Evolutionary conservation across 2,888 invertebrate species (phyloP).

Genomic region (Calameuta pallipes): DNA sequence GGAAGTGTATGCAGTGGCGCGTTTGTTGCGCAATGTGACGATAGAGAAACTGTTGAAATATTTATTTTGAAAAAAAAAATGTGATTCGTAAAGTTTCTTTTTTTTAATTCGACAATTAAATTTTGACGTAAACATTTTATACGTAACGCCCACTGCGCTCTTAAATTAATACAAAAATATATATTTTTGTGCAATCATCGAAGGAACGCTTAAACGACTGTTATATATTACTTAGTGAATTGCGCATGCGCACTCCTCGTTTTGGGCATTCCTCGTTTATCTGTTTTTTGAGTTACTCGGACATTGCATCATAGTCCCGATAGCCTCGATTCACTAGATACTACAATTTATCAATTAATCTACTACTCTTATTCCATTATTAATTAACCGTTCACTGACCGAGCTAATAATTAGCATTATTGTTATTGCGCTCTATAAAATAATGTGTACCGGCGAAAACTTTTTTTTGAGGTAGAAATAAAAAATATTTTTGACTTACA

Average conservation of each 20-base stretch:
- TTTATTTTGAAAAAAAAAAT: not conserved
- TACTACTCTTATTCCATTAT: conserved; percentile 27
- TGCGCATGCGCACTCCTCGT: conserved; percentile 4
- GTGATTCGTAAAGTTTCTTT: conserved; percentile 17
- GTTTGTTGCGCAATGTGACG: not conserved
- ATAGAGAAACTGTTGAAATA: not conserved
- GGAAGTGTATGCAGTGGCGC: not conserved
- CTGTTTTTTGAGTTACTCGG: conserved; percentile 34
- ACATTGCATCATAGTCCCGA: conserved; percentile 51
- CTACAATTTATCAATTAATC: conserved; percentile 34
- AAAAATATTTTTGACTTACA: not conserved
- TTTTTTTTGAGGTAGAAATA: not conserved
- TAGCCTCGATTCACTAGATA: conserved; percentile 46
- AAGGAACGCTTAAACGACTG: conserved; percentile 30
- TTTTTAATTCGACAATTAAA: not conserved
- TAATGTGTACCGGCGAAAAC: not conserved
- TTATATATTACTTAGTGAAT: conserved; percentile 6
- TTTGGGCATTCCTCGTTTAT: conserved; percentile 32
- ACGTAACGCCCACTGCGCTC: not conserved
- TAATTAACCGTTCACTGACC: conserved; percentile 27
- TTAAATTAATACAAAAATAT: conserved; percentile 16
- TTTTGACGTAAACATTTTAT: not conserved
- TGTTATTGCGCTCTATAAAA: not conserved
- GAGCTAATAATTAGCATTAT: conserved; percentile 19
- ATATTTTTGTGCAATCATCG: conserved; percentile 25